A percentile compares a stretch with the other conserved stretches of the same genome.
These are phyloP conservation scores for Ceratina japonica DNA, from an alignment of 1,140 invertebrate genomes.

Conservation along the genomic window DNA sequence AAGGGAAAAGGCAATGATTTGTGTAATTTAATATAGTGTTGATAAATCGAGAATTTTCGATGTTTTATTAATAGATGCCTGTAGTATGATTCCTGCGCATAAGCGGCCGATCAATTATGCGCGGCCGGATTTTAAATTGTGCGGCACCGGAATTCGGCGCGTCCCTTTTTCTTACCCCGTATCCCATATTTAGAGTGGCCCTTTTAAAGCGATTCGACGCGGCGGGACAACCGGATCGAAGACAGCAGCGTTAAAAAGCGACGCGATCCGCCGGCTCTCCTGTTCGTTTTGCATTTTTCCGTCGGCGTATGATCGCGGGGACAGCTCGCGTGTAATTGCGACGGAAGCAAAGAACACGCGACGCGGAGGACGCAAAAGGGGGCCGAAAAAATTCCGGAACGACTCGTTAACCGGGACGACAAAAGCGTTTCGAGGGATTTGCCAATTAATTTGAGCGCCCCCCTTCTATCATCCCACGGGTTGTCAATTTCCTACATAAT, in stretches of 20 bases:
- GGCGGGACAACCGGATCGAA: background rate
- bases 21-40: no score
- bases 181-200: conserved; percentile 14
- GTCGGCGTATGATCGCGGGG: background rate
- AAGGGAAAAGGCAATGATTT: no score
- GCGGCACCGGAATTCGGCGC: conserved; percentile 4
- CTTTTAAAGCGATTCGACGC: background rate
- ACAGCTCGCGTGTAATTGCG: background rate
- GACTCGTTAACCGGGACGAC: conserved; percentile 27
- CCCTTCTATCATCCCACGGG: conserved; percentile 1
- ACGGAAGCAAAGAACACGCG: background rate
- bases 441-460: conserved; percentile 34
- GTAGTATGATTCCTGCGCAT: no score
- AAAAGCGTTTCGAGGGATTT: conserved; percentile 4
- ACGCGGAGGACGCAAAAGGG: background rate
- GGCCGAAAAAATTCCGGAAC: conserved; percentile 11
- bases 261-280: background rate
- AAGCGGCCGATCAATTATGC: conserved; percentile 18
- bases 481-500: conserved; percentile 69
- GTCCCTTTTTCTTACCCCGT: conserved; percentile 1
- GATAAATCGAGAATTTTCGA: no score
- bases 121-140: conserved; percentile 23
- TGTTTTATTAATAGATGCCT: no score
- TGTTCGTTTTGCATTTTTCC: conserved; percentile 3
- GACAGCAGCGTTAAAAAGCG: conserved; percentile 2